Evolutionary conservation across 35 echinoderm and acorn worm species (phyloP), one percentile per base, ranked within the genome.

Genomic region (Eucidaris tribuloides): DNA sequence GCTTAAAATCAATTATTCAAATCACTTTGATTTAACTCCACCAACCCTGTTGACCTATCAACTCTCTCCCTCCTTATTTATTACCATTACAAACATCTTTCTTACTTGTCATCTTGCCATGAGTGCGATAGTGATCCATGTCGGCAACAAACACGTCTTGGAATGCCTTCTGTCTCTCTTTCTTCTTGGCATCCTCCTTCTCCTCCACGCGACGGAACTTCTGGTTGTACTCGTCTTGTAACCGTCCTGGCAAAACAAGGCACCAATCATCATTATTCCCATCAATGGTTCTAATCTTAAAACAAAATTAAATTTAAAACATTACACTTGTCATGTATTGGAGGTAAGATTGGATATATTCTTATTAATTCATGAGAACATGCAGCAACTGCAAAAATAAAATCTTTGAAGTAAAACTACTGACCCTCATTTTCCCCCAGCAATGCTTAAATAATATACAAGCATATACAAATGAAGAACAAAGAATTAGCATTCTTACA

Each of bases 121-220:
- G 79, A 9, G 43, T 56, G 18, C 54, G 54, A 40, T 90, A 90
- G 38, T 90, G 87, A 17, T 42, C 61, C 87, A 90, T 90, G 46
- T 90, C 87, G 44, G 79, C 87, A 59, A 18, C 66, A 76, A 90
- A 90, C 43, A 90, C 87, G 42, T 90, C 87, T 63, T 90, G 79
- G 63, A 90, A 90, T 9, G 87, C 80, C 46, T 90, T 90, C 65
- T 90, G 87, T 77, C 87, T 82, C 80, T 90, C 87, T 18, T 83
- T 83, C 80, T 72, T 83, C 45, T 83, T 76, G 18, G 79, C 87
- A 72, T 90, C 64, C 32, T 90, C 79, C 13, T 36, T 22, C 46
- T 90, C 61, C 61, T 90, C 80, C 19, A 71, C 37, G 18, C 65
- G 60, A 32, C 50, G 61, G 34, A 90, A 48, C 36, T 82, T 90